phyloP scores from a whole-genome alignment of 2,797 vertebrate species.

The Anguilla megastoma region DNA sequence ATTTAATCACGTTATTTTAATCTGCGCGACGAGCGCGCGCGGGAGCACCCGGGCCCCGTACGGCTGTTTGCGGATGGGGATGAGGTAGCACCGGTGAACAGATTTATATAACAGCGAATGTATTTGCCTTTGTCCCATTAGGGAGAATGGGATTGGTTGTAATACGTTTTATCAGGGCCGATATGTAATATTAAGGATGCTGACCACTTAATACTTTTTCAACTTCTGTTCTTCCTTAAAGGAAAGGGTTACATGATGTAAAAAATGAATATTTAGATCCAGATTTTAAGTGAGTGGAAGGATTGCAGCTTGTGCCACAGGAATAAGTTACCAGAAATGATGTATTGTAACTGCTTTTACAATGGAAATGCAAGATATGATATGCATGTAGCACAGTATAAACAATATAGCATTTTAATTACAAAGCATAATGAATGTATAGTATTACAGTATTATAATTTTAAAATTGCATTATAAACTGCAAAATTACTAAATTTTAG shows the following conservation, averaged over 20 bases:
- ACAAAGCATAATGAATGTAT: neutral
- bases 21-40: constrained; percentile 78
- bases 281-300: neutral
- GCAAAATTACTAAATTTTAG: neutral
- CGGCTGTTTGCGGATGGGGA: constrained; percentile 11
- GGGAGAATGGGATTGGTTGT: neutral
- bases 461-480: neutral
- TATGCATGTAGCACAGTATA: neutral
- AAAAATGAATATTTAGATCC: neutral
- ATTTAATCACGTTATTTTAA: constrained; percentile 95
- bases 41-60: constrained; percentile 62
- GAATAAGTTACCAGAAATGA: neutral
- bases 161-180: neutral
- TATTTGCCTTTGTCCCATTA: neutral
- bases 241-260: neutral
- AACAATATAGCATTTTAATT: neutral
- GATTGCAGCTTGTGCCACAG: neutral
- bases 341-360: neutral
- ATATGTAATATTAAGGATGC: neutral
- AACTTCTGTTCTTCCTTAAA: neutral
- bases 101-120: neutral
- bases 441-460: neutral
- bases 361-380: neutral
- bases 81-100: neutral
- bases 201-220: neutral